Evolutionary conservation across 2,113 vertebrate genomes (phyloP), one percentile per base, ranked within the genome.

Genomic region (Hippocampus mohnikei): DNA sequence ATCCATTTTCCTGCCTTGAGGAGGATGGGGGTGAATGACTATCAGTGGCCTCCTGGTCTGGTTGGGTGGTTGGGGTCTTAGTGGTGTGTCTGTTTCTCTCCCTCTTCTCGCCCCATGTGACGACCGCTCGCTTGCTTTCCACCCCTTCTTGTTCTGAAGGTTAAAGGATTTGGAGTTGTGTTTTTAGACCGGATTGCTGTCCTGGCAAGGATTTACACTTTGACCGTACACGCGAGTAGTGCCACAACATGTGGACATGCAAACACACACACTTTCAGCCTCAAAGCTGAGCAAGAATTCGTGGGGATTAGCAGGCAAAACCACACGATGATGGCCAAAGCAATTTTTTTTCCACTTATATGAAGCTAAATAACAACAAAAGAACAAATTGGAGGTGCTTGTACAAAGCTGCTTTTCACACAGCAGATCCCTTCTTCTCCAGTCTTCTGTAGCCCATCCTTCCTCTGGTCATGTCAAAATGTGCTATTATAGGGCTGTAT

Each of bases 1-100:
- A 93, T 93, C 92, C 89, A 91, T 93, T 93, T 92, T 90, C 79
- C 81, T 90, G 89, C 91, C 92, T 89, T 74, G 83, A 90, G 87
- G 82, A 86, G 55, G 69, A 66, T 42, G 65, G 42, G 71, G 67
- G 23, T 81, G 73, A 83, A 83, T 87, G 87, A 93, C 91, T 86
- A 89, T 91, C 91, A 89, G 84, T 81, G 88, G 85, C 91, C 90
- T 88, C 71, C 79, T 87, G 83, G 86, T 84, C 72, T 80, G 77
- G 75, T 82, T 25, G 20, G 58, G 73, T 80, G 77, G 75, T 82
- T 25, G 20, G 58, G 73, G 78, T 81, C 83, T 89, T 82, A 78
- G 86, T 84, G 50, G 77, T 83, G 72, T 82, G 84, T 85, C 83
- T 79, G 81, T 77, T 84, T 84, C 75, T 73, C 82, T 87, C 66